Conservation (phyloP, 2,888 invertebrate genomes). For the Endotricha flammealis region DNA sequence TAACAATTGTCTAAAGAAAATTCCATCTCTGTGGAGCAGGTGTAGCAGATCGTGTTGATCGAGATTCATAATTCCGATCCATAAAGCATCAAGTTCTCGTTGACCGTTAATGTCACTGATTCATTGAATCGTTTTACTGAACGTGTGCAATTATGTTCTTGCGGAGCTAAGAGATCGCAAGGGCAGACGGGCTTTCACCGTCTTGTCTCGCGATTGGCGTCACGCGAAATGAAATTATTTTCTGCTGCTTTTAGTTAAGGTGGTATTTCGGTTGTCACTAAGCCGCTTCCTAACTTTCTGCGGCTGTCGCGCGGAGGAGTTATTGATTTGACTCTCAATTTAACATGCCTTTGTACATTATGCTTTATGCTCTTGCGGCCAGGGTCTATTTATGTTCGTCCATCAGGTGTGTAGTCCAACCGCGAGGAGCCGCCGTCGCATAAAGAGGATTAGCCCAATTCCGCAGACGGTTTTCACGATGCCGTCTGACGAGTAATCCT, state of each 20-base stretch:
- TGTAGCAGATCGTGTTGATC: slow-evolving; percentile 16
- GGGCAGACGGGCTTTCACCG: slow-evolving; percentile 71
- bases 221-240: slow-evolving; percentile 38
- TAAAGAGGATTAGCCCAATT: slow-evolving; percentile 49
- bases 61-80: slow-evolving; percentile 22
- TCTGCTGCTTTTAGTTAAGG: slow-evolving; percentile 41
- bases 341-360: slow-evolving; percentile 36
- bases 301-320: slow-evolving; percentile 44
- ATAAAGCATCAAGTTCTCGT: slow-evolving; percentile 29
- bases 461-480: slow-evolving; percentile 35
- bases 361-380: slow-evolving; percentile 32
- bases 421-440: slow-evolving; percentile 23
- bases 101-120: slow-evolving; percentile 40
- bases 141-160: slow-evolving; percentile 62
- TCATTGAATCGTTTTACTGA: slow-evolving; percentile 56
- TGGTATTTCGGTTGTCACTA: slow-evolving; percentile 38
- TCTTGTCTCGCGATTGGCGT: slow-evolving; percentile 41
- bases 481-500: slow-evolving; percentile 38
- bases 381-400: slow-evolving; percentile 29
- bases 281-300: slow-evolving; percentile 50
- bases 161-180: slow-evolving; percentile 64
- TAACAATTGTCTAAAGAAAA: neutral
- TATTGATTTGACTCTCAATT: slow-evolving; percentile 53
- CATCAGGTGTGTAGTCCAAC: slow-evolving; percentile 26
- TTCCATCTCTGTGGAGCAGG: neutral